Base-by-base conservation (phyloP, 2,113 vertebrate species). In the Pyxicephalus adspersus region DNA sequence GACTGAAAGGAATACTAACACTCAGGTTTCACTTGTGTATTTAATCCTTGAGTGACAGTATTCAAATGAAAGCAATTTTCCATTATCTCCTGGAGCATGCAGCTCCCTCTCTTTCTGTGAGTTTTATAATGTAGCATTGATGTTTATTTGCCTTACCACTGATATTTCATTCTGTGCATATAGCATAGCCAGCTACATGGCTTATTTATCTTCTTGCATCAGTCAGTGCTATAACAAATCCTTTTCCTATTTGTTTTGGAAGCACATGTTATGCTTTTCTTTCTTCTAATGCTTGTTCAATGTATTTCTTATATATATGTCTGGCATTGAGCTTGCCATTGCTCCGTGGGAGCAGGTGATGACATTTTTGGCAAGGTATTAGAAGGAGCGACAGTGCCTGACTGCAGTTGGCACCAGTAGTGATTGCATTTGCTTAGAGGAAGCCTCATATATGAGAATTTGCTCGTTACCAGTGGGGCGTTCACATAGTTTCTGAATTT, bases 401-500 rank as follows among this genome's bases (percentile, higher is more conserved):
- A 68, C 17, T 68, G 58, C 68, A 26, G 23, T 65, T 81, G 45
- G 60, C 58, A 64, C 25, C 51, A 2, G 19, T 81, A 63, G 64
- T 81, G 50, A 79, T 50, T 54, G 68, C 20, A 73, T 81, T 81
- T 55, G 50, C 29, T 64, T 81, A 55, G 60, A 1, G 38, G 22
- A 73, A 64, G 60, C 45, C 58, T 81, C 68, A 34, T 73, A 64
- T 55, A 73, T 64, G 68, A 55, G 55, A 38, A 74, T 74, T 55
- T 73, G 22, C 16, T 73, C 19, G 64, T 71, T 64, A 22, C 25
- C 71, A 29, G 52, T 50, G 2, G 38, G 51, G 29, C 26, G 7
- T 11, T 72, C 25, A 72, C 67, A 2, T 45, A 13, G 20, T 66
- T 51, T 55, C 51, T 1, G 23, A 28, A 70, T 38, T 45, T 9